These are phyloP conservation scores for Amphiura filiformis DNA, from an alignment of 35 echinoderm and acorn worm genomes.

Conservation along the genomic window DNA sequence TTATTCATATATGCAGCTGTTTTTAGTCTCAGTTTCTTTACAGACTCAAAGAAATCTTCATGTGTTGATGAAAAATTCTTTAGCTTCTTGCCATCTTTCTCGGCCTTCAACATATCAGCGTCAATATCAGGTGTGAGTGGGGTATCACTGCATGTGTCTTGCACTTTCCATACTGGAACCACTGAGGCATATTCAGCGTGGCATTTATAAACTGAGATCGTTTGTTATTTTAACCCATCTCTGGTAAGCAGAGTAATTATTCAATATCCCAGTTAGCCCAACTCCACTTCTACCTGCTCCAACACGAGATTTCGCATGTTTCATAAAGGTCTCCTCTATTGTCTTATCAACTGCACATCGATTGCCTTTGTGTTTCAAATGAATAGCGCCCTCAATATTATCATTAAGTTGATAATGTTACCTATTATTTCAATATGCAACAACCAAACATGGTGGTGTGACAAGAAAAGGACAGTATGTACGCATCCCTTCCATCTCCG, in stretches of 20 bases:
- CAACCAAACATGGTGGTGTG: no score
- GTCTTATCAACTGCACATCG: slow-evolving; percentile 76
- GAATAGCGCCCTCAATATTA: no score
- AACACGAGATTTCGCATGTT: slow-evolving; percentile 55
- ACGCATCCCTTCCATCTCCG: no score
- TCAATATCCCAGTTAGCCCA: slow-evolving; percentile 53
- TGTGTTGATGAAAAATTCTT: slow-evolving; percentile 10
- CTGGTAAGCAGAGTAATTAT: slow-evolving; percentile 46
- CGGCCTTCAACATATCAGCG: slow-evolving; percentile 32
- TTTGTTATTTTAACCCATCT: slow-evolving; percentile 52
- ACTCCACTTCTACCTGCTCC: slow-evolving; percentile 40
- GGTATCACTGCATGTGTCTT: slow-evolving; percentile 33
- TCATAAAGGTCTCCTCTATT: slow-evolving; percentile 84
- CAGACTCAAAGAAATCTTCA: slow-evolving; percentile 51
- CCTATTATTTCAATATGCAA: no score
- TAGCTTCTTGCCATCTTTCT: slow-evolving; percentile 20
- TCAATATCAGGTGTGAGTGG: slow-evolving; percentile 6
- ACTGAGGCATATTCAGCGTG: slow-evolving; percentile 26
- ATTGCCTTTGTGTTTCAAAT: no score
- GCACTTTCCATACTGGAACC: background rate
- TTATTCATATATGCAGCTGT: slow-evolving; percentile 30
- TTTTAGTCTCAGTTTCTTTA: slow-evolving; percentile 33
- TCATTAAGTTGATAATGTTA: no score
- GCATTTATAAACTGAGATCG: slow-evolving; percentile 36
- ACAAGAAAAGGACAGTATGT: no score